Conservation (phyloP, 2,113 vertebrate genomes). For the Tyto alba region DNA sequence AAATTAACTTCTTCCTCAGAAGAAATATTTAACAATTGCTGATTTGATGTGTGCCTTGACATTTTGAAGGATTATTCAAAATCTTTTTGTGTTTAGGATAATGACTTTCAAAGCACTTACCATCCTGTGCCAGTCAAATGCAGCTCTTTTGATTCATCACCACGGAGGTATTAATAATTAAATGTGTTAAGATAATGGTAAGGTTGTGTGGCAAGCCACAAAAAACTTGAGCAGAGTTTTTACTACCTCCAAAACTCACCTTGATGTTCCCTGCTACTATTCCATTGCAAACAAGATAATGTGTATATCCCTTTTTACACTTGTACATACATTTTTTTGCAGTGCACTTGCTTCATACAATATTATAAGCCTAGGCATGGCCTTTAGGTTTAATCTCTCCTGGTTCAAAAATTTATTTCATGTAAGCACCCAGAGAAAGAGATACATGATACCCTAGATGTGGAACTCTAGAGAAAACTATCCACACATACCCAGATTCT, state of each 20-base stretch:
- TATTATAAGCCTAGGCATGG: background rate
- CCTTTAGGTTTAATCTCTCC: background rate
- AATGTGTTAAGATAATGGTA: slow-evolving; percentile 45
- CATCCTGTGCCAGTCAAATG: slow-evolving; percentile 67
- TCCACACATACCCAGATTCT: background rate
- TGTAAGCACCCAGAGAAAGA: background rate
- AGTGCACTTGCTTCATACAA: background rate
- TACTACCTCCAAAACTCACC: background rate
- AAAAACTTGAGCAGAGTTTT: background rate
- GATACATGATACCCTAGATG: background rate
- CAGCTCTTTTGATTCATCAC: slow-evolving; percentile 60
- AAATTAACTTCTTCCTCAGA: slow-evolving; percentile 65
- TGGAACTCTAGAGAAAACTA: background rate
- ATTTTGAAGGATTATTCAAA: slow-evolving; percentile 74
- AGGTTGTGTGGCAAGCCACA: background rate
- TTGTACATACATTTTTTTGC: background rate
- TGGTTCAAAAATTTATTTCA: background rate
- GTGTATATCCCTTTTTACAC: background rate
- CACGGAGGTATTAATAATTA: slow-evolving; percentile 56
- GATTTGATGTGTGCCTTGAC: slow-evolving; percentile 58
- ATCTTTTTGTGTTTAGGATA: slow-evolving; percentile 71
- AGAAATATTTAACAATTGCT: slow-evolving; percentile 71
- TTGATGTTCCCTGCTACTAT: background rate
- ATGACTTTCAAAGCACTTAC: slow-evolving; percentile 70
- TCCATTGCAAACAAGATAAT: background rate